Conservation (phyloP, 2,113 vertebrate genomes). For the Mesitornis unicolor region DNA sequence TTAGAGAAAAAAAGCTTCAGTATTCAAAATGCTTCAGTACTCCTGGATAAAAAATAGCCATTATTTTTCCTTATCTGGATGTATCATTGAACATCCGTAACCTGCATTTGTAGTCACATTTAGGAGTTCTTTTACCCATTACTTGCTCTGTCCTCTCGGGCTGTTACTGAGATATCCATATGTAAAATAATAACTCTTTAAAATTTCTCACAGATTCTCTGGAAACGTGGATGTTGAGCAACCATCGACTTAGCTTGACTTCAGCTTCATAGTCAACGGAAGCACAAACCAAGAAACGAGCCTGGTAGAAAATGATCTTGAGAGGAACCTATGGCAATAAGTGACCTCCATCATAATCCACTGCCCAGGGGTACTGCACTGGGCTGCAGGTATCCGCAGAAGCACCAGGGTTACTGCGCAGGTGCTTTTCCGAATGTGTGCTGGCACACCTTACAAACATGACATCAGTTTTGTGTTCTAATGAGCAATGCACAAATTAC, state of each 20-base stretch:
- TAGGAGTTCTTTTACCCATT: background rate
- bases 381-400: background rate
- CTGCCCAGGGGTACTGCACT: background rate
- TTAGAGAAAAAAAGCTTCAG: background rate
- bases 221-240: background rate
- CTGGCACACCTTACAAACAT: background rate
- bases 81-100: background rate
- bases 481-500: background rate
- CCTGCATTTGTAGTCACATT: background rate
- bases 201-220: background rate
- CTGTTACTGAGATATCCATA: background rate
- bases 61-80: background rate
- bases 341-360: fast-evolving
- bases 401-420: background rate
- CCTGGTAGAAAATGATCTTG: background rate
- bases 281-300: background rate
- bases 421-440: background rate
- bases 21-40: background rate
- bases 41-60: background rate
- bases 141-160: background rate
- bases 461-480: background rate
- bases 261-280: background rate
- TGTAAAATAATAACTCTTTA: background rate
- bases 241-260: background rate
- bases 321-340: background rate